Base-by-base conservation (phyloP, 1,140 invertebrate species). In the Luehdorfia chinensis region DNA sequence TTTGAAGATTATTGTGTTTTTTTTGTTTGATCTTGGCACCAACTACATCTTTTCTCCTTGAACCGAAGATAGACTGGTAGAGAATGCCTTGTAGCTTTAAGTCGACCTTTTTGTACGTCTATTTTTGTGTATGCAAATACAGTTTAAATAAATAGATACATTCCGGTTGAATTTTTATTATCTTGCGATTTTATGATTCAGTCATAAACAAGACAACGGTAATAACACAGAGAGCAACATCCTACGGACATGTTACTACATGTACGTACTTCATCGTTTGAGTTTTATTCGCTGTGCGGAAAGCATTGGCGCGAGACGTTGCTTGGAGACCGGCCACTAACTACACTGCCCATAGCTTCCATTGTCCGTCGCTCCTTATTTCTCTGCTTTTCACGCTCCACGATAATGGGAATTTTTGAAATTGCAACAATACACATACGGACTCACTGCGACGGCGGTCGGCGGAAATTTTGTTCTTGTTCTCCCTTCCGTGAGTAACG, bases 391-490 rank as follows among this genome's bases (percentile, higher is more conserved):
- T 61, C 62, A 55, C 56, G 54, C 61, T 68, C 49, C 41, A 65
- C 69, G 47, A 67, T 76, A 76, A 74, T 76, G 59, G 67, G 67
- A 74, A 74, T 78, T 71, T 78, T 70, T 75, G 69, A 76, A 78
- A 81, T 81, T 73, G 75, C 75, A 76, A 78, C 73, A 81, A 81
- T 77, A 76, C 71, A 78, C 66, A 66, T 59, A 58, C 62, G 57
- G 54, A 55, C 50, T 46, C 55, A 48, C 50, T 55, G 75, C 71
- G 63, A 59, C 63, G 50, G 55, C 50, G 68, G 43, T 55, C 61
- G 56, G 49, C 57, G 53, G 64, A 70, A 70, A 73, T 76, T 64
- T 73, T 67, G 63, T 59, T 81, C 63, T 64, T 67, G 58, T 75
- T 71, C 65, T 50, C 55, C 59, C 64, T 69, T 62, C 51, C 54